Evolutionary conservation across 2,888 invertebrate genomes (phyloP), one percentile per base, ranked within the genome.

Genomic region (Plebejus anna): DNA sequence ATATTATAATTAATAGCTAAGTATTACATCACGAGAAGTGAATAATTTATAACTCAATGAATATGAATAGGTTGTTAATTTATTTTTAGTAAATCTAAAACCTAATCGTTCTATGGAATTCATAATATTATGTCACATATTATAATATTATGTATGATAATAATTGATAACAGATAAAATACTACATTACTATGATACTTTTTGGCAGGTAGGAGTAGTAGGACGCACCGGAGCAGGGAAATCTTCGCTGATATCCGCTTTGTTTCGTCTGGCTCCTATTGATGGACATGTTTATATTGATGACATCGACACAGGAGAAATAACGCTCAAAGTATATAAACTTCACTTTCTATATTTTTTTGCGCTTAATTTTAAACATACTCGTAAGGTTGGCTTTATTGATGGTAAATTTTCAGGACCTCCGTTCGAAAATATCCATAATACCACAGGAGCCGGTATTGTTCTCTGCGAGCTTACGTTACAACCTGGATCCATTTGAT

Each of bases 211-310:
- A 36, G 97, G 97, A 5, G 96, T 97, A 13, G 96, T 97, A 2
- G 97, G 97, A 0, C 90, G 97, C 81, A 97, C 97, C 0, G 97
- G 97, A 0, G 97, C 97, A 1, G 97, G 97, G 22, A 97, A 97
- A 86, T 96, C 96, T 0, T 97, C 97, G 0, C 88, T 97, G 75
- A 96, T 97, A 82, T 94, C 96, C 0, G 96, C 97, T 1, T 88
- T 98, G 32, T 98, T 98, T 87, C 95, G 97, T 73, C 87, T 98
- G 75, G 95, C 96, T 47, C 94, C 96, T 72, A 85, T 95, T 59
- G 94, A 95, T 36, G 98, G 98, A 1, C 89, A 88, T 13, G 95
- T 98, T 59, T 84, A 92, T 77, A 96, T 98, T 78, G 98, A 98
- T 83, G 96, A 93, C 9, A 83, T 96, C 0, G 95, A 96, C 80